Conservation (phyloP, 2,113 vertebrate species). For the Brevimyrus niger region DNA sequence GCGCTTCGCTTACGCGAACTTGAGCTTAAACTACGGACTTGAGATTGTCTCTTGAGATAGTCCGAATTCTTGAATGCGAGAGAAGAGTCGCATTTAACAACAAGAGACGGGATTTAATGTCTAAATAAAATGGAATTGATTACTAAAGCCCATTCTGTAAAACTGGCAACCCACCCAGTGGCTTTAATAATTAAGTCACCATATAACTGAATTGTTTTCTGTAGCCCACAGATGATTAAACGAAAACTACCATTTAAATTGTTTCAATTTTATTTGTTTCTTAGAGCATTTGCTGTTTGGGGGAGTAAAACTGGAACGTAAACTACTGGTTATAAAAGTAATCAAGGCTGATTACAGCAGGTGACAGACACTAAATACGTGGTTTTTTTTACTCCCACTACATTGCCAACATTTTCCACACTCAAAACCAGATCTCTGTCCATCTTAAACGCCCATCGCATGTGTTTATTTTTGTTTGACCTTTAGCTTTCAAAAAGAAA, state of each 20-base stretch:
- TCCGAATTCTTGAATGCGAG: not conserved
- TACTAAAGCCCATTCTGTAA: not conserved
- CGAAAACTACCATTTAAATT: not conserved
- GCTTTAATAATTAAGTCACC: not conserved
- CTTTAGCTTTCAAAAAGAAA: not conserved
- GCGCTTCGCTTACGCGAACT: not conserved
- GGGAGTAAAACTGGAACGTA: not conserved
- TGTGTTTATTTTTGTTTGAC: not conserved
- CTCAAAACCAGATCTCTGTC: not conserved
- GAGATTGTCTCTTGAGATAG: not conserved
- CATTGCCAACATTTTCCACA: not conserved
- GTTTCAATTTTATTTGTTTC: not conserved
- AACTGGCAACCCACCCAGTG: not conserved
- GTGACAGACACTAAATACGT: not conserved
- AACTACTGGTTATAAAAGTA: not conserved
- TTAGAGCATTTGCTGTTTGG: not conserved
- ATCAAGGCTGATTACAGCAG: not conserved
- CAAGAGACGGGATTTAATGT: not conserved
- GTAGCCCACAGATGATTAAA: not conserved
- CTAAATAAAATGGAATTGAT: not conserved
- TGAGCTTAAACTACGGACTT: not conserved
- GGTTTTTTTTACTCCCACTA: not conserved
- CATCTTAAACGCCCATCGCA: not conserved
- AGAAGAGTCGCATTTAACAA: not conserved
- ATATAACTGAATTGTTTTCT: not conserved